Evolutionary conservation across 23 tunicate species (phyloP).

Genomic region (Corella eumyota): DNA sequence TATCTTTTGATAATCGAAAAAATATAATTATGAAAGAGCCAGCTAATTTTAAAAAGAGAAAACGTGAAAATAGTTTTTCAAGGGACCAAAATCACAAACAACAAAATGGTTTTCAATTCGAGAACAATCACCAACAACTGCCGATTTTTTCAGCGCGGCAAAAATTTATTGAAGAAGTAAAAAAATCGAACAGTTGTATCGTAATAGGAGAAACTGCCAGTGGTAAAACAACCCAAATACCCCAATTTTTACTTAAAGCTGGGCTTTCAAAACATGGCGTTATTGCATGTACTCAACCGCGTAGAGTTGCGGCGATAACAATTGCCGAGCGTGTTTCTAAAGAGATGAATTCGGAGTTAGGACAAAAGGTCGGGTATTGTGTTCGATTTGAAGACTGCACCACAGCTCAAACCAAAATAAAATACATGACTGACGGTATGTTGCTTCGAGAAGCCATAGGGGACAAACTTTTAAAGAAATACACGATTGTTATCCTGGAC

Average conservation of each 20-base stretch:
- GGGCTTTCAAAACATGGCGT: constrained; percentile 44
- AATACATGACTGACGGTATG: constrained; percentile 98
- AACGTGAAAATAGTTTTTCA: no score
- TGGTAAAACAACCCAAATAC: constrained; percentile 94
- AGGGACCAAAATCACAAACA: no score
- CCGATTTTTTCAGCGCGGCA: constrained; percentile 58
- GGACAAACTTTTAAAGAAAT: constrained; percentile 61
- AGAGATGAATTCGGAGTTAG: constrained; percentile 45
- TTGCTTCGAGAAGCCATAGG: constrained; percentile 77
- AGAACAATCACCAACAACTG: no score
- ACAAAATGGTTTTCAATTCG: no score
- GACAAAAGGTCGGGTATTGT: constrained; percentile 70
- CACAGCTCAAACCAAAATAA: constrained; percentile 48
- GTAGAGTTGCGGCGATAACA: constrained; percentile 90
- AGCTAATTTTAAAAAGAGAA: no score
- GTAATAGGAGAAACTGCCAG: constrained; percentile 91
- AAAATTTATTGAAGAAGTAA: constrained; percentile 38
- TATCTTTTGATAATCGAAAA: no score
- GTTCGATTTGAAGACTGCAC: constrained; percentile 88
- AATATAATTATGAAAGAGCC: no score
- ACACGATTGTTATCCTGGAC: constrained; percentile 61
- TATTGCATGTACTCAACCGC: constrained; percentile 88
- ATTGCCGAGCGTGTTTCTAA: constrained; percentile 77
- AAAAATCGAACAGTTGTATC: constrained; percentile 36
- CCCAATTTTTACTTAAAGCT: constrained; percentile 39